Percentiles rank a stretch among this genome's conserved stretches.
phyloP scores from a whole-genome alignment of 2,113 vertebrate species.

The Prinia subflava region DNA sequence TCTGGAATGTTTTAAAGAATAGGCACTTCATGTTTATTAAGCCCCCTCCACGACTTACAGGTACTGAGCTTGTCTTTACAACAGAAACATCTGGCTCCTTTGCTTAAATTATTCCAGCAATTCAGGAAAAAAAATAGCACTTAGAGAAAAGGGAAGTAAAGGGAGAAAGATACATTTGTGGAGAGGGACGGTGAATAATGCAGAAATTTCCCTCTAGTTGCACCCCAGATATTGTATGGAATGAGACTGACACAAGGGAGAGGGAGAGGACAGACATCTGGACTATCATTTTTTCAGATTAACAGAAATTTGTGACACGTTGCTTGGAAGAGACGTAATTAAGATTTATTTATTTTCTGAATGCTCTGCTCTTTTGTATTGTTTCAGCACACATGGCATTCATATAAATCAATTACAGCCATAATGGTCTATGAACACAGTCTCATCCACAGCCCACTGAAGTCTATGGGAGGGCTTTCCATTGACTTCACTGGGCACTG shows the following conservation, averaged over 20 bases:
- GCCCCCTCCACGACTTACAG: conserved; percentile 44
- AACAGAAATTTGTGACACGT: conserved; percentile 40
- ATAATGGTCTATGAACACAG: conserved; percentile 46
- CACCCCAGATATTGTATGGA: not conserved
- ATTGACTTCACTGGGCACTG: conserved; percentile 6
- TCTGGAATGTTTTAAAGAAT: conserved; percentile 40
- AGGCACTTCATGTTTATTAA: conserved; percentile 37
- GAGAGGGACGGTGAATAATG: not conserved
- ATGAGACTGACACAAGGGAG: not conserved
- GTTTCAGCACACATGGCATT: conserved; percentile 67
- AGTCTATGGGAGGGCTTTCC: conserved; percentile 33
- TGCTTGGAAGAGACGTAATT: conserved; percentile 44
- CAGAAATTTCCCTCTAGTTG: not conserved
- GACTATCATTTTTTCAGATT: conserved; percentile 34
- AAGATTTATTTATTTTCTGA: conserved; percentile 53
- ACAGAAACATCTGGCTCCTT: conserved; percentile 65
- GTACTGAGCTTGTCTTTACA: conserved; percentile 43
- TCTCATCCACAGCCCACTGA: conserved; percentile 47
- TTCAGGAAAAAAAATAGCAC: not conserved
- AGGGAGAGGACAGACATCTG: conserved; percentile 8
- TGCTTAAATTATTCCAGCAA: conserved; percentile 49
- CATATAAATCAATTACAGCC: conserved; percentile 58
- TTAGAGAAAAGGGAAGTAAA: not conserved
- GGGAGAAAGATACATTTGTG: conserved; percentile 9
- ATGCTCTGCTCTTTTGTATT: conserved; percentile 50